Base-by-base conservation (phyloP, 2,113 vertebrate species). In the Taurulus bubalis region DNA sequence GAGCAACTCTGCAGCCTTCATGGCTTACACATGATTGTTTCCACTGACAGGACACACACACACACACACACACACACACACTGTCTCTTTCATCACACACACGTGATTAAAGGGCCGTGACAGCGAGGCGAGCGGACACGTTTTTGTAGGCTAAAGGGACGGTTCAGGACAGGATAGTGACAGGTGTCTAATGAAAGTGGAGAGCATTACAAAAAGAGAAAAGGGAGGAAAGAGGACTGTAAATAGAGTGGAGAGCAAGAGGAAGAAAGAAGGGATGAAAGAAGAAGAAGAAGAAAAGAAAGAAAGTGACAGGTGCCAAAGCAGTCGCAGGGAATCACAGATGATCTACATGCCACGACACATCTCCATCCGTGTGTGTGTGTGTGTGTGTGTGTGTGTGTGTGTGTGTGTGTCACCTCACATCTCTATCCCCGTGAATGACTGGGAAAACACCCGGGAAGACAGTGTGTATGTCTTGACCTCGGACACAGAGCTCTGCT, bases 231-330 rank as follows among this genome's bases (percentile, higher is more conserved):
- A 40, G 12, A 34, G 14, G 24, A 64, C 22, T 69, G 70, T 67
- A 63, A 71, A 68, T 71, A 58, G 38, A 28, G 22, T 10, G 34
- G 38, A 55, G 42, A 76, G 1, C 8, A 12, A 32, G 40, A 38
- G 56, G 18, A 34, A 38, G 38, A 62, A 42, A 55, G 58, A 79
- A 72, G 77, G 78, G 80, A 67, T n/a, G 65, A 78, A 70, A 40
- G 53, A 72, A 40, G 15, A 22, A 59, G 24, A 16, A 58, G 66
- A 53, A 42, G 16, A 53, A 70, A 59, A 77, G 24, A 86, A 71
- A 75, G 51, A 80, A 83, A 83, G 20, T 85, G 87, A 88, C 84
- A 92, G 80, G 76, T 84, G 87, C 51, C 87, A 89, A 86, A 75
- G 66, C 56, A 63, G 75, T 74, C 30, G 22, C 55, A 28, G 40